Evolutionary conservation across 2,888 invertebrate genomes (phyloP), one percentile per base, ranked within the genome.

Genomic region (Amphipyra berbera): DNA sequence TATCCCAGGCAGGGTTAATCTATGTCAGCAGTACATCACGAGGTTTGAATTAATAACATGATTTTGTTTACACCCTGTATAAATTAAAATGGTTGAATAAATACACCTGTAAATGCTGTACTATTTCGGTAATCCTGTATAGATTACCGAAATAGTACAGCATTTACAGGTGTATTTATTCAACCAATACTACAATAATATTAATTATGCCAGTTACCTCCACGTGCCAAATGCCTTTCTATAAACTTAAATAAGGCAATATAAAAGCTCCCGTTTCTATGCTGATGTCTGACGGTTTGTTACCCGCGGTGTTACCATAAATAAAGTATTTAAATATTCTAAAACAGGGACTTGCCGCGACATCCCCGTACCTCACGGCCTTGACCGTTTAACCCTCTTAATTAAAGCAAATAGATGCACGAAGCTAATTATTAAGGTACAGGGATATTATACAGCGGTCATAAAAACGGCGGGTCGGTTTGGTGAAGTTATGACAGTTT

Each of bases 391-490:
- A 62, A 59, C 68, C 66, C 44, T 60, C 72, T 68, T 81, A 83
- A 85, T 83, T 82, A 82, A 82, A 79, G 68, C 73, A 82, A 85
- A 87, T 80, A 82, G 73, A 86, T 81, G 76, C 81, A 82, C 78
- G 77, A 82, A 78, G 59, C 72, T 83, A 82, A 85, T 86, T 82
- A 84, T 82, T 80, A 77, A 76, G 64, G 64, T 61, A 68, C 56
- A 65, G 57, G 56, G 52, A 68, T 38, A 63, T 66, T 64, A 61
- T 59, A 64, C 45, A 44, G 46, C 35, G 64, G 66, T 65, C 54
- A 56, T 76, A 76, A 72, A 77, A 72, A 65, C 35, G 42, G 9
- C 21, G 48, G 47, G 55, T 48, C 49, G 56, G 50, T 48, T 52
- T 47, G 58, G 47, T 53, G 35, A 49, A 55, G 73, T 81, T 82